Conservation (phyloP, 1,140 invertebrate genomes). For the Solen grandis region DNA sequence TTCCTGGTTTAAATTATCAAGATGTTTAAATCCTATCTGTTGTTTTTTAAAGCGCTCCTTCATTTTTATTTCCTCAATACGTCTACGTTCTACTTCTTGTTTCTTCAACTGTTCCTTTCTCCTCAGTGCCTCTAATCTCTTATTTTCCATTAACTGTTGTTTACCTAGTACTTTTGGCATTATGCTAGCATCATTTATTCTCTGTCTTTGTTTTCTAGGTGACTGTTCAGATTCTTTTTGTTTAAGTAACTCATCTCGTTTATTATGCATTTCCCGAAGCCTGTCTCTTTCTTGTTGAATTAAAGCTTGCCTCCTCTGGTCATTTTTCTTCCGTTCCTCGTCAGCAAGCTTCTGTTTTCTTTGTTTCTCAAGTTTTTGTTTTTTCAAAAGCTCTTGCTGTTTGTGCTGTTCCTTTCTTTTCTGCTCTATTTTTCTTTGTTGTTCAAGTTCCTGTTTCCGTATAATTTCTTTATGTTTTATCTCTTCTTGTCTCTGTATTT, state of each 20-base stretch:
- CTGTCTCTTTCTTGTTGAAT: conserved; percentile 17
- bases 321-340: neutral
- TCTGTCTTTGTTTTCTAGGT: no score
- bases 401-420: neutral
- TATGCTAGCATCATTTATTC: no score
- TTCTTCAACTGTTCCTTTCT: neutral
- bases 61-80: neutral
- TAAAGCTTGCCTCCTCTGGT: neutral
- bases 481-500: conserved; percentile 39
- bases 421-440: neutral
- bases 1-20: no score
- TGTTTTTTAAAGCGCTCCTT: no score
- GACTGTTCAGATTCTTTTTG: no score
- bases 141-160: neutral
- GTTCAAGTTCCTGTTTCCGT: conserved; percentile 11
- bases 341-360: neutral
- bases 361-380: neutral
- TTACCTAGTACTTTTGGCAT: no score
- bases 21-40: no score
- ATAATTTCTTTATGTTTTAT: neutral
- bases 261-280: neutral
- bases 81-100: neutral
- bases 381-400: neutral
- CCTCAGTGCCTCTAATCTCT: neutral
- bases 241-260: neutral